These are phyloP conservation scores for Onychostoma macrolepis DNA, from an alignment of 2,113 vertebrate genomes.

Conservation along the genomic window DNA sequence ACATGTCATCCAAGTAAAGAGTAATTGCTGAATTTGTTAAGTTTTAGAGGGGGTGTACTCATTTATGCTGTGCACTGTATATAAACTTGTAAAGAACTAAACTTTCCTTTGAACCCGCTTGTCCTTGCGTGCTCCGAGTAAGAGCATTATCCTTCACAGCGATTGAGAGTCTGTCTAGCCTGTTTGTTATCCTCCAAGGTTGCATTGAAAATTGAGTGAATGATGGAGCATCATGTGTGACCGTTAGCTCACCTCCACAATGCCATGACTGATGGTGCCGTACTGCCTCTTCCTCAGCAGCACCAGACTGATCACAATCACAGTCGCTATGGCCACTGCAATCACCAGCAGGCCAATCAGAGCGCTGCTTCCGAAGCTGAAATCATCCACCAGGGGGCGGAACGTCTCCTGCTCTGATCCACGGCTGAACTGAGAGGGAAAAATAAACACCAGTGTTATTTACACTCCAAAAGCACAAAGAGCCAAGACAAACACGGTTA, in stretches of 20 bases:
- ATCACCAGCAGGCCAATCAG: conserved; percentile 95
- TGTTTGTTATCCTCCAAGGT: neutral
- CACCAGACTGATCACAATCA: conserved; percentile 96
- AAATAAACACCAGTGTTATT: conserved; percentile 42
- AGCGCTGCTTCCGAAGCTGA: conserved; percentile 91
- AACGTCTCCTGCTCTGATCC: conserved; percentile 79
- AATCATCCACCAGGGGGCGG: conserved; percentile 85
- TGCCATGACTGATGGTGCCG: conserved; percentile 96
- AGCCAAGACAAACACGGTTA: neutral
- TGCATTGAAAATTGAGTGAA: neutral
- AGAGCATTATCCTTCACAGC: neutral
- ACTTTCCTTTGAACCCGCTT: neutral
- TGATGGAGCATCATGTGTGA: neutral
- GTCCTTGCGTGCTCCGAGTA: neutral
- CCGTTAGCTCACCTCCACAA: conserved; percentile 89
- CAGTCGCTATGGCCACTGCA: conserved; percentile 91
- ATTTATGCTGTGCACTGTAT: no score
- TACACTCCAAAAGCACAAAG: conserved; percentile 51
- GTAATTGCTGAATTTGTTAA: no score
- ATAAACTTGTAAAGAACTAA: neutral
- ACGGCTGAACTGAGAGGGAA: conserved; percentile 44
- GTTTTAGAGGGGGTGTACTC: no score
- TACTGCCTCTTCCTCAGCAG: conserved; percentile 97
- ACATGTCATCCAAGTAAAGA: no score
- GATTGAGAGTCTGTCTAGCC: neutral